Evolutionary conservation across 2,113 vertebrate species (phyloP), one percentile per base, ranked within the genome.

Genomic region (Tetrax tetrax): DNA sequence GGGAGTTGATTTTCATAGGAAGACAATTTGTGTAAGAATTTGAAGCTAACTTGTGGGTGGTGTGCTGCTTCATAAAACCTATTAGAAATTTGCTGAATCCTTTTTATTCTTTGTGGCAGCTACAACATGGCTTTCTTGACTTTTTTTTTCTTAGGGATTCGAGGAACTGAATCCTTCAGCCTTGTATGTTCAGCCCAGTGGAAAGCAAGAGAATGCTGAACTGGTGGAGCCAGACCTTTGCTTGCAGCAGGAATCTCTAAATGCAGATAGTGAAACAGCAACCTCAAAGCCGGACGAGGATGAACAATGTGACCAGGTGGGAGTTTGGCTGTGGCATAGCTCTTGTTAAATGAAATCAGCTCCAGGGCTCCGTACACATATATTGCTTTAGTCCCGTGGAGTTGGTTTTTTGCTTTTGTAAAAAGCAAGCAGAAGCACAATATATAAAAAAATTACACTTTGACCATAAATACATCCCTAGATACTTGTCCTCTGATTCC

Each of bases 131-230:
- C 28, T 74, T 72, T 51, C 54, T 81, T 79, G 22, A 48, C 47
- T 43, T 43, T 43, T 43, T 43, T 43, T 43, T 43, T 88, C 63
- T 59, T 89, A 99, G 99, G 93, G 97, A 33, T 98, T 98, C 77
- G 43, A 71, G 54, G 95, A 97, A 22, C 89, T 98, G 87, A 99
- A 97, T 66, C 98, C 98, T 41, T 98, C 98, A 31, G 98, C 98
- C 70, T 96, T 98, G 25, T 99, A 99, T 75, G 31, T 99, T 50
- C 97, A 97, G 45, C 87, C 96, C 51, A 77, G 77, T 61, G 72
- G 25, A 19, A 89, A 65, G 21, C 70, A 68, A 7, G 83, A 91
- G 33, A 89, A 84, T 10, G 14, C 25, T 79, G 76, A 82, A 43
- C 41, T 89, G 63, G 38, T 77, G 57, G 91, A 94, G n/a, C 48